Conservation (phyloP, 2,113 vertebrate genomes). For the Catharus minimus region DNA sequence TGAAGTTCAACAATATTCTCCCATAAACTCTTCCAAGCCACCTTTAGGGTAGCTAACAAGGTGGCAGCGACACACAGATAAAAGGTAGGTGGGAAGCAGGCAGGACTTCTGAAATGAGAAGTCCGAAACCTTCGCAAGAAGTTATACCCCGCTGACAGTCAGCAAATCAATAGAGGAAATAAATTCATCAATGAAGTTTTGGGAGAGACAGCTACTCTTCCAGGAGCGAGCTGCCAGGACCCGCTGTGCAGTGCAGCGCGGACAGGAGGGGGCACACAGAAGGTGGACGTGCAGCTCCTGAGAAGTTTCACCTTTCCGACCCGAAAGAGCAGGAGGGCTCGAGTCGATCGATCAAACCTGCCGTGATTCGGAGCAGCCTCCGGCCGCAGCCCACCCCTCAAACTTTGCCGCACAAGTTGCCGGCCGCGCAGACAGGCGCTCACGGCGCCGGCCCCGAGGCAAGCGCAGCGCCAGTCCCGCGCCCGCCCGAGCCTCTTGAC, state of each 20-base stretch:
- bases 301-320: constrained; percentile 39
- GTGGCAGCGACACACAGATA: constrained; percentile 1
- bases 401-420: constrained; percentile 30
- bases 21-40: constrained; percentile 72
- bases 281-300: constrained; percentile 4
- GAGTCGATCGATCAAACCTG: background rate
- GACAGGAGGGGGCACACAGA: constrained; percentile 31
- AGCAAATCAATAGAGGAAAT: constrained; percentile 32
- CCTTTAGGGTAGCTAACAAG: constrained; percentile 55
- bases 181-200: constrained; percentile 27
- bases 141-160: background rate
- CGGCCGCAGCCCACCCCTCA: background rate
- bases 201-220: background rate
- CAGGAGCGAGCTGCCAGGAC: background rate
- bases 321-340: background rate
- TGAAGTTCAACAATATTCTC: constrained; percentile 80
- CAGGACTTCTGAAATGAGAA: background rate
- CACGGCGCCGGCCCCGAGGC: background rate
- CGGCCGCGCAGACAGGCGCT: background rate
- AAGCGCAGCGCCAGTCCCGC: background rate
- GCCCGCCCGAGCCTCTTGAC: constrained; percentile 2
- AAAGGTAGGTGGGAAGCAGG: background rate
- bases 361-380: background rate
- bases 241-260: background rate
- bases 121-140: constrained; percentile 7